Conservation (phyloP, 1,140 invertebrate species). For the Episyrphus balteatus region DNA sequence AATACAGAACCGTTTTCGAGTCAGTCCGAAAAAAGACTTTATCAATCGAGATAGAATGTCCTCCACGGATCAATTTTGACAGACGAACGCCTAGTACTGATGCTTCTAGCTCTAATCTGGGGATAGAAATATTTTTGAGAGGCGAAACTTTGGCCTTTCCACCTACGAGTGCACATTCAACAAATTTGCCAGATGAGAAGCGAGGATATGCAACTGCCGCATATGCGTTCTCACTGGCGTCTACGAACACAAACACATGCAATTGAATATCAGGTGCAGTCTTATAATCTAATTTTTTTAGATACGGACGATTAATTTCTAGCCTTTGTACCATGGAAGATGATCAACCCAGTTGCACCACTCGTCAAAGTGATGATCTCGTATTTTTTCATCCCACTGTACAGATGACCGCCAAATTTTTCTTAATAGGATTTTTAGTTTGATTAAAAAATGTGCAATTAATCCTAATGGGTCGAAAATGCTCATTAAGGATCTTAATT, state of each 20-base stretch:
- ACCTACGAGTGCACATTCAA: not conserved
- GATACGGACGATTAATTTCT: too few species aligned
- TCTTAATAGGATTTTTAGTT: conserved; percentile 32
- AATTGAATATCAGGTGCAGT: too few species aligned
- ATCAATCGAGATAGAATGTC: not conserved
- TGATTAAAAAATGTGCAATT: conserved; percentile 25
- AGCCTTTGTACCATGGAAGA: too few species aligned
- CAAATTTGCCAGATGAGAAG: not conserved
- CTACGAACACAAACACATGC: too few species aligned
- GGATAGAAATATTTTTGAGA: not conserved
- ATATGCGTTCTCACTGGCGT: too few species aligned
- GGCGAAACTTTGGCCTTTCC: conserved; percentile 3
- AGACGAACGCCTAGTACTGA: conserved; percentile 4
- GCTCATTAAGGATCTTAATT: conserved; percentile 17
- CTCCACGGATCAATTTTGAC: not conserved
- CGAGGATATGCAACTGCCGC: not conserved
- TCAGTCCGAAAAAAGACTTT: conserved; percentile 10
- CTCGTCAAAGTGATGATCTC: too few species aligned
- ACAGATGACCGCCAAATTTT: conserved; percentile 21
- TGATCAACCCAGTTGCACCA: too few species aligned
- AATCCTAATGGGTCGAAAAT: conserved; percentile 34
- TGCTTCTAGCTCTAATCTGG: conserved; percentile 4
- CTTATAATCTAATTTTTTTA: too few species aligned
- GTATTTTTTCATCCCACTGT: conserved; percentile 25
- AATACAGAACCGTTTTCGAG: conserved; percentile 14